Base-by-base conservation (phyloP, 2,113 vertebrate genomes). In the Spea multiplicata region DNA sequence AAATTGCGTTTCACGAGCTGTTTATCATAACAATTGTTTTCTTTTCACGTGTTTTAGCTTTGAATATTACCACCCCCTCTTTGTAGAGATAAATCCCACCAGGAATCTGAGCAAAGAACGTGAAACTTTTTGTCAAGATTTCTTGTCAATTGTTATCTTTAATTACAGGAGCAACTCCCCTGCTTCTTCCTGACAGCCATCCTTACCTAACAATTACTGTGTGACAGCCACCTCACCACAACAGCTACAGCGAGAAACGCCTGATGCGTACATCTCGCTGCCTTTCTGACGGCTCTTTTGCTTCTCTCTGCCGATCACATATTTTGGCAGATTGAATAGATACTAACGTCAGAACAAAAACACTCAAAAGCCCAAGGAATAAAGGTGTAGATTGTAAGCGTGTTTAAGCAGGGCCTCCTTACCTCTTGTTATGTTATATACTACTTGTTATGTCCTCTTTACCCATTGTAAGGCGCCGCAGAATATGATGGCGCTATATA, bases 141-240 rank as follows among this genome's bases (percentile, higher is more conserved):
- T 5, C 59, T 67, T 59, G 52, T 74, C 65, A 80, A 12, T 57
- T 80, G 78, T 68, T 80, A 49, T 73, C 64, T 68, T 80, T 80
- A 80, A 80, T 80, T 74, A 65, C 52, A 68, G 52, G 62, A 61
- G 65, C 55, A 73, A 62, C 77, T 73, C 62, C 77, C 70, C 44
- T 73, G 70, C 70, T 55, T 73, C 70, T 59, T 13, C 44, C 45
- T 68, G 78, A 68, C 78, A 80, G 64, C 71, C 66, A 74, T 52
- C 46, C 49, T 45, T 80, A 57, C 71, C 71, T 68, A 61, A 74
- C 78, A 80, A 74, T 80, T 73, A 74, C 78, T 74, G 44, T 49
- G 45, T 80, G 78, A 74, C 78, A 80, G 17, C 49, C 52, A 9
- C 45, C 45, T 66, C 61, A 16, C 47, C 44, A 47, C 70, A 80